Percentiles rank a stretch among this genome's conserved stretches.
These are phyloP conservation scores for Heteractis magnifica DNA, from an alignment of 92 coral and sea anemone species.

Conservation along the genomic window DNA sequence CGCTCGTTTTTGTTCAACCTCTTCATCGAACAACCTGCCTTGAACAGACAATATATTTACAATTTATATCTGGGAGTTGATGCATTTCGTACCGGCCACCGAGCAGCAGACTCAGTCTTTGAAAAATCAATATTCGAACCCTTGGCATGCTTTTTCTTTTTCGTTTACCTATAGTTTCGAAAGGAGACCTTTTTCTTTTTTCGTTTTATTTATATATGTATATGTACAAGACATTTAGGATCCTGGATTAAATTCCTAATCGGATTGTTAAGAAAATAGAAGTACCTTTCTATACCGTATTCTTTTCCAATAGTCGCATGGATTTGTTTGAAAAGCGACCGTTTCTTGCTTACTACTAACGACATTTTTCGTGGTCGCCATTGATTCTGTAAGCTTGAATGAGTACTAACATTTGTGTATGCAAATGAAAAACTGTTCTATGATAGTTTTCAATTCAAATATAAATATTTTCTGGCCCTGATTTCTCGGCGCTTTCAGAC, in stretches of 20 bases:
- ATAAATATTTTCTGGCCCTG: constrained; percentile 3
- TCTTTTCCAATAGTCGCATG: constrained; percentile 7
- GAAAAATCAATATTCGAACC: constrained; percentile 7
- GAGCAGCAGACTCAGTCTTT: background rate
- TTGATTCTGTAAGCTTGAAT: constrained; percentile 16
- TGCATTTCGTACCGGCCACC: background rate
- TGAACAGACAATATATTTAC: constrained; percentile 11
- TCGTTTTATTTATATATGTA: background rate
- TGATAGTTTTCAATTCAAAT: background rate
- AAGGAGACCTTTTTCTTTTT: background rate
- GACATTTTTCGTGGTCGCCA: background rate
- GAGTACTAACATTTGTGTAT: constrained; percentile 3
- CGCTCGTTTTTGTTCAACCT: constrained; percentile 8
- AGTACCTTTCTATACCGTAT: background rate
- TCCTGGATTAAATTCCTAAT: constrained; percentile 3
- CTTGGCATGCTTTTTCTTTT: constrained; percentile 5
- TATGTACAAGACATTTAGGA: constrained; percentile 13
- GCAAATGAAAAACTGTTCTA: background rate
- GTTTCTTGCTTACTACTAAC: background rate
- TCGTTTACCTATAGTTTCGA: background rate
- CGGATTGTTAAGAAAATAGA: constrained; percentile 3
- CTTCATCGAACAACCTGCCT: constrained; percentile 2
- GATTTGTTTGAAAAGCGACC: constrained; percentile 7
- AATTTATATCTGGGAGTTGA: constrained; percentile 10
- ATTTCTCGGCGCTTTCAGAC: constrained; percentile 6